Base-by-base conservation (phyloP, 2,797 vertebrate genomes). In the Diglossa cyanea region DNA sequence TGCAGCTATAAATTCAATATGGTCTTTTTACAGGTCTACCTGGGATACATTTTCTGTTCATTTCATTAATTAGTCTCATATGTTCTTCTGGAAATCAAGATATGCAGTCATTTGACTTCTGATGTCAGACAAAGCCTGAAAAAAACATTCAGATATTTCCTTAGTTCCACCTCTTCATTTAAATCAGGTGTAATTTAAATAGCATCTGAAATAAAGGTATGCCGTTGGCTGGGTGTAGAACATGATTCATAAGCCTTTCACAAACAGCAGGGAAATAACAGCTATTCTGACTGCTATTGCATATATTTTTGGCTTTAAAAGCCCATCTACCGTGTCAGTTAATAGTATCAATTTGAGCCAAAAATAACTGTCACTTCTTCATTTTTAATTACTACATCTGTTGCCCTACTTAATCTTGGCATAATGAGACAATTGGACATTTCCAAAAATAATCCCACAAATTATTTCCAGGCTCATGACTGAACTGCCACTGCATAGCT, bases 341-440 rank as follows among this genome's bases (percentile, higher is more conserved):
- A 93, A 82, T 81, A 96, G 88, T 80, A 95, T 95, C 95, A 73
- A 94, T 93, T 63, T 92, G 54, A 61, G 94, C 79, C 96, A 93
- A 96, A 98, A 97, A 98, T 97, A 97, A 95, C 94, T 76, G 72
- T 90, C 92, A 91, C 89, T 97, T 96, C 95, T 97, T 96, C 76
- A 94, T 96, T 97, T 97, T 97, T 97, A 98, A 98, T 97, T 97
- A 97, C 73, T 85, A 92, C 95, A 97, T 97, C 96, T 97, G 90
- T 95, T 97, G 96, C 90, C 68, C 75, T 63, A 92, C 92, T 97
- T 97, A 96, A 93, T 96, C 90, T 86, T 92, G 91, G 79, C 93
- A 92, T 96, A 87, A 83, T 85, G 94, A 92, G 83, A 96, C 96
- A 97, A 96, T 81, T 54, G 93, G 87, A 93, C 75, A 79, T 61